Evolutionary conservation across 1,140 invertebrate species (phyloP).

Genomic region (Drosophila virilis): DNA sequence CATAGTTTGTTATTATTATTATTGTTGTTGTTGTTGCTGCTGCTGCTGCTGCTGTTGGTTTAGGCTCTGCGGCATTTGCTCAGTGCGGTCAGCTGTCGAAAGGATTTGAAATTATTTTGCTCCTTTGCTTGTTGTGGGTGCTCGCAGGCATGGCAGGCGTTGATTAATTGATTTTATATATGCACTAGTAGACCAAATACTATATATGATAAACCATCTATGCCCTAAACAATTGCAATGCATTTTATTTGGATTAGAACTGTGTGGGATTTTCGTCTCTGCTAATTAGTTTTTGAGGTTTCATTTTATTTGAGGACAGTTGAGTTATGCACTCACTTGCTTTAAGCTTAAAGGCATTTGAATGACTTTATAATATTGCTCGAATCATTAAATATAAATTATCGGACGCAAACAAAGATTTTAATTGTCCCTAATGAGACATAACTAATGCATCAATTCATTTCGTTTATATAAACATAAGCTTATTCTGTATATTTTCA

Average conservation of each 20-base stretch:
- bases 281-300: conserved; percentile 76
- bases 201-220: conserved; percentile 5
- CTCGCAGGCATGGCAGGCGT: conserved; percentile 56
- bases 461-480: background rate
- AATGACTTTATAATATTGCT: conserved; percentile 17
- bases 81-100: conserved; percentile 60
- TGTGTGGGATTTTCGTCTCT: conserved; percentile 33
- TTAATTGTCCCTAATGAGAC: background rate
- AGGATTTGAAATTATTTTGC: conserved; percentile 69
- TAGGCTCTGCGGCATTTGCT: conserved; percentile 19
- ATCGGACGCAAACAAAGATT: background rate
- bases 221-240: conserved; percentile 19
- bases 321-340: conserved; percentile 17
- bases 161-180: conserved; percentile 68
- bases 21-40: conserved; percentile 6
- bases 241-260: conserved; percentile 26
- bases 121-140: conserved; percentile 52
- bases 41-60: conserved; percentile 36
- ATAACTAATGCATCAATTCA: conserved; percentile 1
- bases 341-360: conserved; percentile 21
- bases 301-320: conserved; percentile 21
- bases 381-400: conserved; percentile 14
- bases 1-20: conserved; percentile 19
- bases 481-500: background rate
- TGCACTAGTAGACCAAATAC: conserved; percentile 5